Evolutionary conservation across 2,888 invertebrate species (phyloP).

Genomic region (Agrochola circellaris): DNA sequence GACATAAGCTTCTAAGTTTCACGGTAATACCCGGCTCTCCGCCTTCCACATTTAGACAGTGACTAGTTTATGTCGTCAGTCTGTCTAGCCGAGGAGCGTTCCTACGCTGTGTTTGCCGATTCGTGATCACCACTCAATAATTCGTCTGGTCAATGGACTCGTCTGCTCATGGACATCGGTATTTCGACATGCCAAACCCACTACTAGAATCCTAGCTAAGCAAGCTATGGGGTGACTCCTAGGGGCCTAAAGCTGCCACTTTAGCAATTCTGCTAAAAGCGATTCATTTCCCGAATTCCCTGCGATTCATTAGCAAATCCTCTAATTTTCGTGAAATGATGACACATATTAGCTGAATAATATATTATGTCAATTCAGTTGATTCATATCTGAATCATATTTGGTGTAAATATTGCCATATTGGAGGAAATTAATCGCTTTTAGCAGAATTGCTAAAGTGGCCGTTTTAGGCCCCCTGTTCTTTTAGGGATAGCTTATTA

Average conservation of each 20-base stretch:
- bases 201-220: not conserved
- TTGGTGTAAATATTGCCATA: too few relatives aligned
- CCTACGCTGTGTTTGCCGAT: not conserved
- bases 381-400: too few relatives aligned
- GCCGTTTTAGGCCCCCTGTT: too few relatives aligned
- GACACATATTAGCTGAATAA: too few relatives aligned
- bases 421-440: too few relatives aligned
- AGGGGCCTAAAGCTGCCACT: too few relatives aligned
- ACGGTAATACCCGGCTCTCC: not conserved
- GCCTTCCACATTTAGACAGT: not conserved
- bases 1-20: not conserved
- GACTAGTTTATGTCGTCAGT: slow-evolving; percentile 4
- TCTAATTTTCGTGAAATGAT: too few relatives aligned
- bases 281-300: too few relatives aligned
- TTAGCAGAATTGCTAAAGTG: too few relatives aligned
- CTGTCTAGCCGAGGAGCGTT: slow-evolving; percentile 3
- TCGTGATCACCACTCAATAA: not conserved
- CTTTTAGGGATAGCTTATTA: not conserved
- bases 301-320: too few relatives aligned
- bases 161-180: not conserved
- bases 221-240: not conserved
- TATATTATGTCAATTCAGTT: too few relatives aligned
- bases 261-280: too few relatives aligned
- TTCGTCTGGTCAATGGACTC: not conserved
- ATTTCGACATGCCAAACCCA: not conserved